Percentiles rank a stretch among this genome's conserved stretches.
phyloP scores from a whole-genome alignment of 2,113 vertebrate genomes.

The Chroicocephalus ridibundus region DNA sequence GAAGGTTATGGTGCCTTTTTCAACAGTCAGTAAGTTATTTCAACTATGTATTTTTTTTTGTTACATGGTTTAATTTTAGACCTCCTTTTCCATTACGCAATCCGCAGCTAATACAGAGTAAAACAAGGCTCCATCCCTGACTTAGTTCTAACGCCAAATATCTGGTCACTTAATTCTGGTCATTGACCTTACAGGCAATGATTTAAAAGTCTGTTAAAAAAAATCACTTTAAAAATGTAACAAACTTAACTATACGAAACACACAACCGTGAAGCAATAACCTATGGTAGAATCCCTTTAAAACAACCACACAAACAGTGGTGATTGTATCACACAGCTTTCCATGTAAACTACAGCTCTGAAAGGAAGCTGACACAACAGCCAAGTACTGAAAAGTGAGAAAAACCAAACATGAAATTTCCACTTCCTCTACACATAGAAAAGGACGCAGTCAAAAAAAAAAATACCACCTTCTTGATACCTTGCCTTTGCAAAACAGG shows the following conservation, averaged over 20 bases:
- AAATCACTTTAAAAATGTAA: neutral
- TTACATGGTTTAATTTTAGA: neutral
- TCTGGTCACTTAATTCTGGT: neutral
- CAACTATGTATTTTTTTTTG: fast-evolving
- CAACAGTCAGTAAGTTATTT: neutral
- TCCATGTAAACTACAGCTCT: neutral
- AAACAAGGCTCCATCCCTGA: neutral
- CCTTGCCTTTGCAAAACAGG: neutral
- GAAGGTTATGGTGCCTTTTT: neutral
- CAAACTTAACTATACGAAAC: neutral
- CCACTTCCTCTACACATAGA: neutral
- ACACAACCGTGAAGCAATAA: neutral
- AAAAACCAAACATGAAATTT: neutral
- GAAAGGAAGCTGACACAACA: neutral
- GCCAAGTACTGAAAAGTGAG: neutral
- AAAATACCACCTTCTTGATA: neutral
- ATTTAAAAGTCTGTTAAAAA: neutral
- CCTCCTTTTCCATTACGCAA: neutral
- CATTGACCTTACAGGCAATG: neutral
- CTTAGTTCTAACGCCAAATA: neutral
- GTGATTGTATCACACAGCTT: neutral
- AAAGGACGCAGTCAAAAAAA: neutral
- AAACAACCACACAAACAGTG: neutral
- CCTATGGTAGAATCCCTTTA: neutral
- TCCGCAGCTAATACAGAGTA: neutral